Conservation (phyloP, 2,888 invertebrate genomes). For the Galerucella nymphaeae region DNA sequence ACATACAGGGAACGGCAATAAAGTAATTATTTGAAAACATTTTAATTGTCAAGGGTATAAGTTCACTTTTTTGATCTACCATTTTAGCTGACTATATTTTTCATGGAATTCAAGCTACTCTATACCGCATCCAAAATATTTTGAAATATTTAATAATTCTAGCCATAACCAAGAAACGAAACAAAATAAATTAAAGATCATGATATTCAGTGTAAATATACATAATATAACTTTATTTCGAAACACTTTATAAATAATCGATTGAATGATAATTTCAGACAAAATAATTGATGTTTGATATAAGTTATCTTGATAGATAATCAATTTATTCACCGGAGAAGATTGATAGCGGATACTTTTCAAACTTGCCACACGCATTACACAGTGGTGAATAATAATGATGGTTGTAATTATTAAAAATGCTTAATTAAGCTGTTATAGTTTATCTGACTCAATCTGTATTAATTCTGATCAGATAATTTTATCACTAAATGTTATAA, state of each 20-base stretch:
- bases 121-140: background rate
- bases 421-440: constrained; percentile 44
- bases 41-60: too few relatives aligned
- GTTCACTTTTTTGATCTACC: too few relatives aligned
- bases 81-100: too few relatives aligned
- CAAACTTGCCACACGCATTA: constrained; percentile 28
- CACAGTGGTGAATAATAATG: constrained; percentile 18
- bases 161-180: background rate
- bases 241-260: constrained; percentile 21
- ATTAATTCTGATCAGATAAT: background rate
- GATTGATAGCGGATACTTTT: constrained; percentile 34
- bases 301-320: constrained; percentile 38
- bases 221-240: constrained; percentile 16
- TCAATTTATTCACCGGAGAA: constrained; percentile 33
- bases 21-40: too few relatives aligned
- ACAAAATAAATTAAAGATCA: background rate
- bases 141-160: constrained; percentile 1
- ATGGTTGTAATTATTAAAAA: constrained; percentile 21
- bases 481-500: constrained; percentile 8
- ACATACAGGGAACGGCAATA: too few relatives aligned
- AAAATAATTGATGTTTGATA: constrained; percentile 32
- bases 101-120: too few relatives aligned
- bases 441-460: constrained; percentile 34
- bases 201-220: constrained; percentile 18
- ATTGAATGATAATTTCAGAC: constrained; percentile 29